These are phyloP conservation scores for Thamnophis elegans DNA, from an alignment of 2,797 vertebrate species.

Conservation along the genomic window DNA sequence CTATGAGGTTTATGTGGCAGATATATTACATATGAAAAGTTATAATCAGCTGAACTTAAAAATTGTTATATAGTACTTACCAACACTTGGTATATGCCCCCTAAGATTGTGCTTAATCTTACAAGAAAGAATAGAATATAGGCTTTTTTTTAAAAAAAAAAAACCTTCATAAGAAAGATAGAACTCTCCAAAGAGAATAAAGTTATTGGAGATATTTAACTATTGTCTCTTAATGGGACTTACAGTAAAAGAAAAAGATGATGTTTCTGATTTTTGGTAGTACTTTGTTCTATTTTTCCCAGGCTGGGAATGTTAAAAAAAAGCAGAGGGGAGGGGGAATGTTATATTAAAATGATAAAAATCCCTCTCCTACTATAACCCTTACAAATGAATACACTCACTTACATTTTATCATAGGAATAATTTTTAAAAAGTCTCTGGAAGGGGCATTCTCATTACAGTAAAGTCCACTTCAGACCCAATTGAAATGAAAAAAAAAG, in stretches of 20 bases:
- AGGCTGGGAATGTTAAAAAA: slow-evolving; percentile 63
- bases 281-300: slow-evolving; percentile 38
- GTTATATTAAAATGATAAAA: slow-evolving; percentile 58
- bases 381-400: slow-evolving; percentile 68
- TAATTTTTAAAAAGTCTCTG: slow-evolving; percentile 72
- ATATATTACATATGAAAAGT: not conserved
- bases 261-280: slow-evolving; percentile 48
- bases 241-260: slow-evolving; percentile 36
- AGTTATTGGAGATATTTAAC: slow-evolving; percentile 5
- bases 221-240: slow-evolving; percentile 28
- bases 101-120: not conserved
- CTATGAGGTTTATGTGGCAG: not conserved
- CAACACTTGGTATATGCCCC: not conserved
- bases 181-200: not conserved
- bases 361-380: slow-evolving; percentile 66
- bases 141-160: not conserved
- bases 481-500: slow-evolving; percentile 69
- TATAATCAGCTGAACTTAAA: not conserved
- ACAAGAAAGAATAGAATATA: not conserved
- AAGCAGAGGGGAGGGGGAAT: slow-evolving; percentile 50
- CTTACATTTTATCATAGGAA: slow-evolving; percentile 65
- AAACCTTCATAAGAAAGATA: not conserved
- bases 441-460: slow-evolving; percentile 74
- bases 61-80: not conserved
- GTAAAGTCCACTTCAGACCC: slow-evolving; percentile 71